Percentiles rank a stretch among this genome's conserved stretches.
Conservation (phyloP, 1,140 invertebrate species). For the Hycleus cichorii region DNA sequence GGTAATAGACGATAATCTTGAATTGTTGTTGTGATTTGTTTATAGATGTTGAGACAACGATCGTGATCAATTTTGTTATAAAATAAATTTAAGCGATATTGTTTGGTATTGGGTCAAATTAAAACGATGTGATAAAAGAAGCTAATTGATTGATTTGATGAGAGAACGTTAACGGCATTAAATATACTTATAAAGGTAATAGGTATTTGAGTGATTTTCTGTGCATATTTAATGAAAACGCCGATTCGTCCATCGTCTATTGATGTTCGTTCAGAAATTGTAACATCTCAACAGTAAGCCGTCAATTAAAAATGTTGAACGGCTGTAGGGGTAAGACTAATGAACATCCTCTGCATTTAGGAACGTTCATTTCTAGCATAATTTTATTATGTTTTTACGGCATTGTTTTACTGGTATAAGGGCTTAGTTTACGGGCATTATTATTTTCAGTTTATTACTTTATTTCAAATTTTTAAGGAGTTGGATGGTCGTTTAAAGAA, state of each 20-base stretch:
- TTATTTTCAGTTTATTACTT: constrained; percentile 5
- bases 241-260: background rate
- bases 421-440: constrained; percentile 9
- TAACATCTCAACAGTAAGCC: background rate
- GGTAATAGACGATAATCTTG: no score
- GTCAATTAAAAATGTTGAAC: constrained; percentile 10
- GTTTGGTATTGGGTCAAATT: no score
- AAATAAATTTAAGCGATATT: no score
- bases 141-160: no score
- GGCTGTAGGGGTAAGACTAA: constrained; percentile 7
- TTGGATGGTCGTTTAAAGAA: constrained; percentile 13
- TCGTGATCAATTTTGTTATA: no score
- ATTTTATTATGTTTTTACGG: constrained; percentile 10
- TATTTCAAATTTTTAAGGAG: background rate
- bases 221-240: no score
- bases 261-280: background rate
- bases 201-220: no score
- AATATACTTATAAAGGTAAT: no score
- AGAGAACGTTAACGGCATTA: no score
- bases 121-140: no score
- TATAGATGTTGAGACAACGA: no score
- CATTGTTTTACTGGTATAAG: constrained; percentile 3
- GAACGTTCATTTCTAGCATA: constrained; percentile 12
- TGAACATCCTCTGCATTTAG: constrained; percentile 11
- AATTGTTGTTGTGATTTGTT: no score